Percentiles rank a stretch among this genome's conserved stretches.
Conservation (phyloP, 2,797 vertebrate species). For the Tragopan temminckii region DNA sequence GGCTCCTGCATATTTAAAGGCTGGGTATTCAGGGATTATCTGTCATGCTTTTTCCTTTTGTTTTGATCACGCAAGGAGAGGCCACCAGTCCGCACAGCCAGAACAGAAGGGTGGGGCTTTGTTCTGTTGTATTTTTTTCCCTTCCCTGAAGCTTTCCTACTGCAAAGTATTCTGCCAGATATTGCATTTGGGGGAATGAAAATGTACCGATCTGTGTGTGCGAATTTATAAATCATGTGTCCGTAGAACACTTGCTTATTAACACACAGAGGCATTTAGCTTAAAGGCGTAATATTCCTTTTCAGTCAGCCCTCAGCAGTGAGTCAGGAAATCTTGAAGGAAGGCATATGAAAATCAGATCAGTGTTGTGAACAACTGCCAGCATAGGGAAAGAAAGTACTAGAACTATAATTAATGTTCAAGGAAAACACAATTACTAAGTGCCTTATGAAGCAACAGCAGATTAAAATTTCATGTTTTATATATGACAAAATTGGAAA, state of each 20-base stretch:
- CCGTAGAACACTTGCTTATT: neutral
- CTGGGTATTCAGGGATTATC: conserved; percentile 91
- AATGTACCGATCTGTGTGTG: neutral
- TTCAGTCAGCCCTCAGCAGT: neutral
- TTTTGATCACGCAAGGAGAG: conserved; percentile 89
- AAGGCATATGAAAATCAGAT: neutral
- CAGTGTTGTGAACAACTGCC: neutral
- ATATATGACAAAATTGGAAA: neutral
- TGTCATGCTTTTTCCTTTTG: conserved; percentile 87
- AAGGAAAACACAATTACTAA: neutral
- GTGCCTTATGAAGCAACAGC: neutral
- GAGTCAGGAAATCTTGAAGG: neutral
- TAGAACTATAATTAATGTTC: neutral
- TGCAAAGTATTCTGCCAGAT: neutral
- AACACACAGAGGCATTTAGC: neutral
- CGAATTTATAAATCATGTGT: neutral
- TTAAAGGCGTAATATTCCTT: conserved; percentile 18
- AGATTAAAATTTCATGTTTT: neutral
- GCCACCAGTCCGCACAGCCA: conserved; percentile 64
- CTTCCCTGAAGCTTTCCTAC: neutral
- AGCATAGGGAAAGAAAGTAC: neutral
- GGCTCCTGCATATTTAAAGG: conserved; percentile 94
- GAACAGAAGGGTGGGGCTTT: neutral
- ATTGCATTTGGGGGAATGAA: neutral
- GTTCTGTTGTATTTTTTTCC: neutral